Percentiles rank a stretch among this genome's conserved stretches.
phyloP scores from a whole-genome alignment of 2,888 invertebrate species.

The Callimorpha dominula region DNA sequence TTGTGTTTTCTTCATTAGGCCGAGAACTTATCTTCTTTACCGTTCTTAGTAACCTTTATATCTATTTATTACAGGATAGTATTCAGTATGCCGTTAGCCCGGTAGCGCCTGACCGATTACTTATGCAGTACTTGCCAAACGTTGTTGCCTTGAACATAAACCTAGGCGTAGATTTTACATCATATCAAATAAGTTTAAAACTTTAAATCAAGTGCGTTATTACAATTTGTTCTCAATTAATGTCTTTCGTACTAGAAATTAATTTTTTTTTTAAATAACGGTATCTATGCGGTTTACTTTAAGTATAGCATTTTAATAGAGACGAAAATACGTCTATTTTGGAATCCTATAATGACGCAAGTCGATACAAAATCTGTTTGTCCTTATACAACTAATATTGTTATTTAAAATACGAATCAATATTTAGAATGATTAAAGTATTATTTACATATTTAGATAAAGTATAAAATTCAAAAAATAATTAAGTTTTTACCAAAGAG shows the following conservation, averaged over 20 bases:
- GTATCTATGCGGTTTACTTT: neutral
- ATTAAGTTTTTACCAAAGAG: no score
- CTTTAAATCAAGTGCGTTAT: neutral
- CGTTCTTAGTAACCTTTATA: neutral
- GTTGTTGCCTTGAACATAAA: conserved; percentile 30
- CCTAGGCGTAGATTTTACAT: conserved; percentile 22
- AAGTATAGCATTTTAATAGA: neutral
- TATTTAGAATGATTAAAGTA: no score
- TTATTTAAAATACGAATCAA: no score
- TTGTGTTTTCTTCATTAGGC: no score
- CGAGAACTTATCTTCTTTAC: no score
- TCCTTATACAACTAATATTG: neutral
- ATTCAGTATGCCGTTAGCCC: neutral
- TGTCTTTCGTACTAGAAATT: neutral
- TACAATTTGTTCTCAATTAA: neutral
- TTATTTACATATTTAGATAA: no score
- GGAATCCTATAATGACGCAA: neutral
- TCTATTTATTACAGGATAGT: neutral
- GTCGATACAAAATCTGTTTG: no score
- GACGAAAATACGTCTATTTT: neutral
- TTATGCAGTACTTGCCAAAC: conserved; percentile 13
- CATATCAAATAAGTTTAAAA: neutral
- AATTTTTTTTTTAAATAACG: neutral
- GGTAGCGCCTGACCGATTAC: conserved; percentile 27
- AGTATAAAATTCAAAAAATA: no score